Percentiles rank a stretch among this genome's conserved stretches.
Evolutionary conservation across 2,113 vertebrate genomes (phyloP).

Genomic region (Clarias macrocephalus): DNA sequence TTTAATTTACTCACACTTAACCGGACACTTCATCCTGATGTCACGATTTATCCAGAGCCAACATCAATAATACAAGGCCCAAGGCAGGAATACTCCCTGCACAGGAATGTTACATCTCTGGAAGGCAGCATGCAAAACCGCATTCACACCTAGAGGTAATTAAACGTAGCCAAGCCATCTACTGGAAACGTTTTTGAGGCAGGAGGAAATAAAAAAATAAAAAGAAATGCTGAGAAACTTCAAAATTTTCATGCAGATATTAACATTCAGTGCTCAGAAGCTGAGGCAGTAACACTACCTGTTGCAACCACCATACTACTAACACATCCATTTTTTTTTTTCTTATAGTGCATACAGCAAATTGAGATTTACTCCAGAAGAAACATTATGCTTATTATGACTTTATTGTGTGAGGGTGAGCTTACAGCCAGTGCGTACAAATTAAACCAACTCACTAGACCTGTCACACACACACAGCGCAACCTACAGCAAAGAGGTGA

Average conservation of each 20-base stretch:
- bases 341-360: background rate
- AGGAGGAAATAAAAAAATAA: background rate
- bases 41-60: background rate
- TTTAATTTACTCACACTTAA: background rate
- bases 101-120: background rate
- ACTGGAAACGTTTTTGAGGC: background rate
- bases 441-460: no score
- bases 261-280: no score
- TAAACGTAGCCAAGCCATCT: background rate
- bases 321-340: background rate
- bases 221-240: no score
- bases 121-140: background rate
- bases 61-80: background rate
- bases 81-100: background rate
- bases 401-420: background rate
- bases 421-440: no score
- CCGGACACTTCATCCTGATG: background rate
- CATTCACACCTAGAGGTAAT: background rate
- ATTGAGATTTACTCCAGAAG: background rate
- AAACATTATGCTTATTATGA: background rate
- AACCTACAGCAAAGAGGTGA: no score
- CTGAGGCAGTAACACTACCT: background rate
- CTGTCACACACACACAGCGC: no score
- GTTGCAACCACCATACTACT: background rate
- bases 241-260: no score